Conservation (phyloP, 2,888 invertebrate genomes). For the Tiphia femorata region DNA sequence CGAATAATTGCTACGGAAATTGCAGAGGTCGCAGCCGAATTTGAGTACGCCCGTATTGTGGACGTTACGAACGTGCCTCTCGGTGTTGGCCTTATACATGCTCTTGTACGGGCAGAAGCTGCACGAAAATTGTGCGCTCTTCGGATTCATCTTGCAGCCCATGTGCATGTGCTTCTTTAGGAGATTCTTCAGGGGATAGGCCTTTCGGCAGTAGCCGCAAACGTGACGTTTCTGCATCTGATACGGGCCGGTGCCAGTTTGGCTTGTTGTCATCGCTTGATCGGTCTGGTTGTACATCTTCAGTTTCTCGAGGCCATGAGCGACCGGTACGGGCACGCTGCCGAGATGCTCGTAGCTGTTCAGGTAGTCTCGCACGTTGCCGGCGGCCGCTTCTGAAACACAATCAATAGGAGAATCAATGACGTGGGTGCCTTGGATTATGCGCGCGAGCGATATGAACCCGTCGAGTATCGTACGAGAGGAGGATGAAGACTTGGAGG, state of each 20-base stretch:
- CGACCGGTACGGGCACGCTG: not conserved
- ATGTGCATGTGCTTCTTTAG: slow-evolving; percentile 53
- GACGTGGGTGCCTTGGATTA: too few relatives aligned
- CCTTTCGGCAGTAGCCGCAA: slow-evolving; percentile 54
- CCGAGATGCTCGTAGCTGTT: slow-evolving; percentile 7
- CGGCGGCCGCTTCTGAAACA: slow-evolving; percentile 47
- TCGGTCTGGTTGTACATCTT: slow-evolving; percentile 6
- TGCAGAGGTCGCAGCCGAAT: slow-evolving; percentile 56
- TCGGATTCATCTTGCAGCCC: slow-evolving; percentile 51
- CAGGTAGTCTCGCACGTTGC: slow-evolving; percentile 21
- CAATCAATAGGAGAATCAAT: slow-evolving; percentile 18
- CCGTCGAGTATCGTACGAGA: too few relatives aligned
- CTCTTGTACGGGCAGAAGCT: slow-evolving; percentile 63
- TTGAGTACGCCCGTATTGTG: slow-evolving; percentile 51
- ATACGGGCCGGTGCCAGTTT: too few relatives aligned
- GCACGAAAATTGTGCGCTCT: slow-evolving; percentile 65
- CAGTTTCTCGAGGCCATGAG: slow-evolving; percentile 21
- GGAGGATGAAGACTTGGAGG: too few relatives aligned
- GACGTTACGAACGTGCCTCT: slow-evolving; percentile 63
- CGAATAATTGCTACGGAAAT: slow-evolving; percentile 61
- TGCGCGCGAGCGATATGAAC: too few relatives aligned
- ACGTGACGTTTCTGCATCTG: slow-evolving; percentile 40
- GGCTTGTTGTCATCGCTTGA: slow-evolving; percentile 4
- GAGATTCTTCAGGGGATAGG: slow-evolving; percentile 45
- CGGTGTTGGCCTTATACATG: slow-evolving; percentile 66